These are phyloP conservation scores for Callinectes sapidus DNA, from an alignment of 2,888 invertebrate genomes.

Conservation along the genomic window DNA sequence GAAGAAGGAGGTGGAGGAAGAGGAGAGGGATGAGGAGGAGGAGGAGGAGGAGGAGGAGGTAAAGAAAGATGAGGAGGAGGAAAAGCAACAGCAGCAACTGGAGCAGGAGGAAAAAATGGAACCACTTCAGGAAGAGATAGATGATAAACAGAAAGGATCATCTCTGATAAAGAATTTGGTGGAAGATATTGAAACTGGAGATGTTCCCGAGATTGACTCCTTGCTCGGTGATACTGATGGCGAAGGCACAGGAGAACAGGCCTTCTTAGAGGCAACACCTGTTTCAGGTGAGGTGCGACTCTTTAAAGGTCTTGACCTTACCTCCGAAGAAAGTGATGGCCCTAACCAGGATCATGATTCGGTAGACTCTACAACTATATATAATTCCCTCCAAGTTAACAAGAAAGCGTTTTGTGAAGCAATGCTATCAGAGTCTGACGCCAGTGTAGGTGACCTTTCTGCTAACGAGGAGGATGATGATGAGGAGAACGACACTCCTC, in stretches of 20 bases:
- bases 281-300: background rate
- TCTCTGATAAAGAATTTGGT: background rate
- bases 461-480: background rate
- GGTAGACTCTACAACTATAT: background rate
- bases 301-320: background rate
- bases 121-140: background rate
- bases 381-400: background rate
- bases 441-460: background rate
- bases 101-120: background rate
- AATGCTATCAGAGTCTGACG: conserved; percentile 41
- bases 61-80: background rate
- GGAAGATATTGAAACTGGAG: background rate
- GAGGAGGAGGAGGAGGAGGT: background rate
- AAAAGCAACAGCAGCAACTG: background rate
- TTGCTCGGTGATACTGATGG: background rate
- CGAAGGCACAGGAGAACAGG: background rate
- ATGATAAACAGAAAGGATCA: background rate
- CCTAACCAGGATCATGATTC: background rate
- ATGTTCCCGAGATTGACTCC: background rate
- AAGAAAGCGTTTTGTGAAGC: conserved; percentile 51
- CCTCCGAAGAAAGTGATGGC: background rate
- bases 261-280: background rate
- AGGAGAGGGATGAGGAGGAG: background rate
- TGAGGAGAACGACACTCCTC: conserved; percentile 6
- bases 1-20: background rate